Evolutionary conservation across 2,888 invertebrate genomes (phyloP).

Genomic region (Synergus laeviventris): DNA sequence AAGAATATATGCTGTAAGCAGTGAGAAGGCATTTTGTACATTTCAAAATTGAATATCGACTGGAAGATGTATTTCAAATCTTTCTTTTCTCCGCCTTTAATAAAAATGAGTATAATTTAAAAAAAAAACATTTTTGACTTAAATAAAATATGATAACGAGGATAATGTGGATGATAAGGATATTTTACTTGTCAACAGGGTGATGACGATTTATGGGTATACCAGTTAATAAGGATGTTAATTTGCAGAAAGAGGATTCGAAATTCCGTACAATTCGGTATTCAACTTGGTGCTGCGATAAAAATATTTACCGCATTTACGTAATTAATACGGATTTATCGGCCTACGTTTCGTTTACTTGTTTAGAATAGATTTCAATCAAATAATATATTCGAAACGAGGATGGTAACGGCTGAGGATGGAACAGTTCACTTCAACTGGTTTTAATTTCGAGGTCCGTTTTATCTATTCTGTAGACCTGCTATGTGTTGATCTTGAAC

Average conservation of each 20-base stretch:
- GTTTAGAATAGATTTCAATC: neutral
- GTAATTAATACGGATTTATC: neutral
- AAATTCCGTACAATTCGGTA: slow-evolving; percentile 10
- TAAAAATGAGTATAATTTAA: neutral
- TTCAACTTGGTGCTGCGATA: neutral
- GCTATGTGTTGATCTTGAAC: slow-evolving; percentile 10
- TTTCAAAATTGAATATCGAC: slow-evolving; percentile 30
- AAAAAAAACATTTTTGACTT: neutral
- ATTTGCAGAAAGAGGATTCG: neutral
- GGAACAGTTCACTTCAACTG: neutral
- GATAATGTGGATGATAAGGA: neutral
- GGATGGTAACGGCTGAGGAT: slow-evolving; percentile 12
- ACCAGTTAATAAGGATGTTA: neutral
- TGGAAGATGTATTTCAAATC: slow-evolving; percentile 8
- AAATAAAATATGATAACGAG: neutral
- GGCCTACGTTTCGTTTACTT: slow-evolving; percentile 7
- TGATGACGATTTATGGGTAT: neutral
- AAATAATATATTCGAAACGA: neutral
- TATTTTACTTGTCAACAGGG: neutral
- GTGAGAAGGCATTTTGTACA: neutral
- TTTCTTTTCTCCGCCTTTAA: neutral
- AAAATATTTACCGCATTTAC: neutral
- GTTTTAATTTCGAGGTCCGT: neutral
- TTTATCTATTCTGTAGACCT: slow-evolving; percentile 18
- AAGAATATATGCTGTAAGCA: slow-evolving; percentile 16